Base-by-base conservation (phyloP, 35 echinoderm and acorn worm species). In the Amphiura filiformis region DNA sequence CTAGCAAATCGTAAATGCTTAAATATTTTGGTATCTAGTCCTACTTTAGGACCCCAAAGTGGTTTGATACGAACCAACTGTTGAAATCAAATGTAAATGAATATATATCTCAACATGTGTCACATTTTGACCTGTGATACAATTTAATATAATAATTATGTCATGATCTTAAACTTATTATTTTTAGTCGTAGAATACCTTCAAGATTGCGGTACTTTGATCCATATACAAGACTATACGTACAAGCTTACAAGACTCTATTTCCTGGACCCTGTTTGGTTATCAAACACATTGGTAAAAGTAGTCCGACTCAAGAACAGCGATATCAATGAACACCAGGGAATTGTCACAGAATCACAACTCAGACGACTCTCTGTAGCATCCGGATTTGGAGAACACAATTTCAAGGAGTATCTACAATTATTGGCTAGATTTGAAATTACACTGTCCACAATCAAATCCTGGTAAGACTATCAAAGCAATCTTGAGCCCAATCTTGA, bases 261-360 rank as follows among this genome's bases (percentile, higher is more conserved):
- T 77, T 93, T 93, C 87, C 81, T 93, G 5, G 92, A 93, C 31
- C 92, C 92, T 0, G 82, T 85, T 18, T 93, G 92, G 92, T 81
- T 93, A 26, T 84, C 80, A 34, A 32, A 57, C 56, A 80, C 84
- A 17, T 75, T 93, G 26, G 70, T 47, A 26, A 64, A 61, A 38
- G 92, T 93, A 0, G 70, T 76, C 34, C 78, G 38, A 35, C 36
- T 89, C 20, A 52, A 76, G 2, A 41, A 34, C n/a, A 33, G 31
- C 0, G 32, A 52, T 15, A 41, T 93, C 7, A 64, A 81, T 34
- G 81, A 79, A 14, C 87, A 87, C 34, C 65, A 79, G 34, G 78
- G 41, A 17, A 47, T 47, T 47, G 41, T 93, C 18, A 49, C 81
- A 7, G 47, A 78, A 35, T 37, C 35, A 14, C 89, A 47, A 28